phyloP scores from a whole-genome alignment of 1,140 invertebrate species.

The Mercenaria mercenaria region DNA sequence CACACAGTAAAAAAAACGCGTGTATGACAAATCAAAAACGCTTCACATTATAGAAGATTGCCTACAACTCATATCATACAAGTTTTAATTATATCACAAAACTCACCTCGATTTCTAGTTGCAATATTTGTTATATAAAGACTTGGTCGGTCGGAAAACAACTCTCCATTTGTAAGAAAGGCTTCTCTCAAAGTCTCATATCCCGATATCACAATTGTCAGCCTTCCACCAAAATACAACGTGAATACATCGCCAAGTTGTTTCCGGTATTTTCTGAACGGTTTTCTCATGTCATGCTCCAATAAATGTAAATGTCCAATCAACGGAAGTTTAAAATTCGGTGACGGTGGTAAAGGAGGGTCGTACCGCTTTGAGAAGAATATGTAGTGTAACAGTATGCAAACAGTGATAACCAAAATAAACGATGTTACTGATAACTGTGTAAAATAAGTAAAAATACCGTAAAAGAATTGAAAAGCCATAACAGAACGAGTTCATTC shows the following conservation, averaged over 20 bases:
- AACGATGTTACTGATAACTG: neutral
- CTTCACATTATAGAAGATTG: too few relatives aligned
- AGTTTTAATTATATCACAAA: too few relatives aligned
- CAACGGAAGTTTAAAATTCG: slow-evolving; percentile 5
- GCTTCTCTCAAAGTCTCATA: slow-evolving; percentile 41
- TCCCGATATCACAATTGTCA: neutral
- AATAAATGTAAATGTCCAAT: slow-evolving; percentile 47
- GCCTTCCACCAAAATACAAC: neutral
- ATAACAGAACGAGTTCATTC: too few relatives aligned
- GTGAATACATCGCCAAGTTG: slow-evolving; percentile 33
- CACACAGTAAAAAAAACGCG: too few relatives aligned
- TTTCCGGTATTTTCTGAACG: slow-evolving; percentile 11
- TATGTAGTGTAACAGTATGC: neutral
- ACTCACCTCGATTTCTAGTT: slow-evolving; percentile 25
- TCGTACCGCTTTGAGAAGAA: neutral
- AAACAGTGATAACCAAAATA: slow-evolving; percentile 2
- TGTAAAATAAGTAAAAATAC: neutral
- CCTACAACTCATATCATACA: too few relatives aligned
- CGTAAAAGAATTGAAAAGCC: neutral
- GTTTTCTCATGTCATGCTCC: slow-evolving; percentile 33
- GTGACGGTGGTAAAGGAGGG: slow-evolving; percentile 34
- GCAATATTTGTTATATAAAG: neutral
- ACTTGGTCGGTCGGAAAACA: neutral
- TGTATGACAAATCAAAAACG: too few relatives aligned
- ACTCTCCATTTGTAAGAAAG: slow-evolving; percentile 24